Conservation (phyloP, 2,797 vertebrate genomes). For the Acipenser ruthenus region DNA sequence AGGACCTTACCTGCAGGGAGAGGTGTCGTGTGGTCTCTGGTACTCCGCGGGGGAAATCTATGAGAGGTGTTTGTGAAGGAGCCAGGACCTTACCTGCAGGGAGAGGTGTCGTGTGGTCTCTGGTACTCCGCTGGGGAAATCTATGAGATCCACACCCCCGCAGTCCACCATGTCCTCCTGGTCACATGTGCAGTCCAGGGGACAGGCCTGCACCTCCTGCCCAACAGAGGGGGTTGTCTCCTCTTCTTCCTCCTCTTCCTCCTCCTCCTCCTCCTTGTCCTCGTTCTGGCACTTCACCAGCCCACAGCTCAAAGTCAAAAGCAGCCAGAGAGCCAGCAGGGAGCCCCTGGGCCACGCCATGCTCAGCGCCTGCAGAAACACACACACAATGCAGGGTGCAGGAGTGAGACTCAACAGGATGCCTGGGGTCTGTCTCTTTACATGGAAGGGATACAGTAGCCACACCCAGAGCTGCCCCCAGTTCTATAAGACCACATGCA, state of each 20-base stretch:
- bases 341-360: constrained; percentile 47
- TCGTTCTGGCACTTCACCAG: constrained; percentile 46
- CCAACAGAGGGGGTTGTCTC: constrained; percentile 25
- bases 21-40: no score
- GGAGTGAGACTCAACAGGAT: no score
- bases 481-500: no score
- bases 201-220: constrained; percentile 48
- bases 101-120: constrained; percentile 77
- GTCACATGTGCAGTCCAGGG: constrained; percentile 74
- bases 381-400: not conserved
- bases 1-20: no score
- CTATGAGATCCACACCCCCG: constrained; percentile 79
- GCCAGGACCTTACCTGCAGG: constrained; percentile 66
- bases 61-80: no score
- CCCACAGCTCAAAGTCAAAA: constrained; percentile 48
- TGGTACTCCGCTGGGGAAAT: constrained; percentile 73
- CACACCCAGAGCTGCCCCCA: no score
- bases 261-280: constrained; percentile 51
- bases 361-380: constrained; percentile 31
- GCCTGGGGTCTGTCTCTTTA: no score
- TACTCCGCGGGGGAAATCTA: no score
- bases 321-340: constrained; percentile 48
- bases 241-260: constrained; percentile 48
- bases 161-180: constrained; percentile 83
- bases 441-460: no score